These are phyloP conservation scores for Lepidurus arcticus DNA, from an alignment of 1,140 invertebrate genomes.

Conservation along the genomic window DNA sequence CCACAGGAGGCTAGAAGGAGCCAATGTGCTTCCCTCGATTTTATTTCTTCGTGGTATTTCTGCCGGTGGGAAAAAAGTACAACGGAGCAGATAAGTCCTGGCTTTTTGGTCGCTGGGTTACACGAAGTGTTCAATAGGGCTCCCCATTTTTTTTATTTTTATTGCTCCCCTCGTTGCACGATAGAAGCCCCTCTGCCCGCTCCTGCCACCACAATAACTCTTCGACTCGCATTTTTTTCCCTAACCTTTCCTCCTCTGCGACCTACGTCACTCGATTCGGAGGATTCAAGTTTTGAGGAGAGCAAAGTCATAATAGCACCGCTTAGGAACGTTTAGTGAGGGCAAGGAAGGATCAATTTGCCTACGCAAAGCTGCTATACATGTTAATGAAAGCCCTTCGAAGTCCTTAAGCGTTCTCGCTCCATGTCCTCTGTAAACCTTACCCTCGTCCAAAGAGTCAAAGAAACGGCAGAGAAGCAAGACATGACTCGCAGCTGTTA, in stretches of 20 bases:
- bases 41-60: background rate
- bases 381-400: background rate
- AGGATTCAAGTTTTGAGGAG: background rate
- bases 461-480: background rate
- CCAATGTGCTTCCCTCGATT: background rate
- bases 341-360: background rate
- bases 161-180: background rate
- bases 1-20: background rate
- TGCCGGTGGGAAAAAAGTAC: background rate
- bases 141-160: background rate
- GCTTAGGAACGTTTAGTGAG: background rate
- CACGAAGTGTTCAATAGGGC: background rate
- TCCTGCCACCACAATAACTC: background rate
- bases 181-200: background rate
- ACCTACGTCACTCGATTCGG: background rate
- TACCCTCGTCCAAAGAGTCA: background rate
- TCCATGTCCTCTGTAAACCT: background rate
- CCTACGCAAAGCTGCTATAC: background rate
- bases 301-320: background rate
- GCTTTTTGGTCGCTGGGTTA: background rate
- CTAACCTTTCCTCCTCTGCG: background rate
- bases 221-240: background rate
- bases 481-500: background rate
- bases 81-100: background rate
- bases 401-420: background rate